Base-by-base conservation (phyloP, 37 sponge, comb jelly and placozoan genomes). In the Halichondria panicea region DNA sequence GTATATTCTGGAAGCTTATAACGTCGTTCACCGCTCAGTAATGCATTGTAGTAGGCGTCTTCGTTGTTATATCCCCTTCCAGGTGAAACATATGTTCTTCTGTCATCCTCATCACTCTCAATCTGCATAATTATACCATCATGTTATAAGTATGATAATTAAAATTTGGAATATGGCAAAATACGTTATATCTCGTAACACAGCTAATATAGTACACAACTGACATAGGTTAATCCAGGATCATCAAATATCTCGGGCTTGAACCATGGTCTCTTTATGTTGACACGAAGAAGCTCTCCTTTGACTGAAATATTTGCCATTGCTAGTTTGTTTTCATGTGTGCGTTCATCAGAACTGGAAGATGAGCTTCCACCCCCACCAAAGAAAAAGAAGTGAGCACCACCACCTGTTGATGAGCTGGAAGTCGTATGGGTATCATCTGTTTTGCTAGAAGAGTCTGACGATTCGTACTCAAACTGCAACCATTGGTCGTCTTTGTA, bases 251-350 rank as follows among this genome's bases (percentile, higher is more conserved):
- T 21, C 24, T 59, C 63, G 27, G 86, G 86, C 35, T 77, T 70
- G 46, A 85, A 85, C 86, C 86, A 85, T n/a, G 86, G 86, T 43
- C 70, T 72, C 59, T 78, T 66, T 11, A 85, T 63, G 30, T 55
- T 72, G 0, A 85, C 86, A 58, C 86, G 79, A 21, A 85, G 80
- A 1, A 85, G 55, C 52, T 85, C 56, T 38, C 86, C 86, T 19
- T 37, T 46, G 5, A 65, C 67, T n/a, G 25, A 53, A 21, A 70
- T 56, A 11, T 71, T 22, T 33, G 71, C 37, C 4, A 43, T 65
- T 53, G 55, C 55, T 22, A 78, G 6, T 8, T 45, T 35, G 7
- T 11, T 24, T 28, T 40, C 43, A 55, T 31, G 38, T 5, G 40
- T 22, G 11, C 34, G 21, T 2, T 72, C 33, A 3, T 41, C 3